Conservation (phyloP, 2,113 vertebrate genomes). For the Vimba vimba region DNA sequence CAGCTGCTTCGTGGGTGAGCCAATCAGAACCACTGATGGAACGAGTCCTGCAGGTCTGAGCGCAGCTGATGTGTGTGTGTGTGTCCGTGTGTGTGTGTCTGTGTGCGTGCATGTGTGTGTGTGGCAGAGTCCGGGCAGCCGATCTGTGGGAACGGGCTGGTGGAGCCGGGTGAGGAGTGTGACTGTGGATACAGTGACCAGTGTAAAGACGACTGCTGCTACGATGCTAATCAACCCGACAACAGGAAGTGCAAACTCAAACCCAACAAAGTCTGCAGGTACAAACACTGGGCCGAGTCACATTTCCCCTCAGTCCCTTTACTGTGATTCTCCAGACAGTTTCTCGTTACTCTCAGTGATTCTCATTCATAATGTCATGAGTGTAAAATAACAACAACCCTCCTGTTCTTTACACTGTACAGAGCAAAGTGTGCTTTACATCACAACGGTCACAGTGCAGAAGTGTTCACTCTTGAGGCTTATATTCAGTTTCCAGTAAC, state of each 20-base stretch:
- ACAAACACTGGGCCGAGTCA: slow-evolving; percentile 4
- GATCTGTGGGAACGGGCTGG: slow-evolving; percentile 96
- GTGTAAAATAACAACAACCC: no score
- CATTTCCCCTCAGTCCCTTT: no score
- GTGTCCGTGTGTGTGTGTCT: neutral
- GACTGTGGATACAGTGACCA: slow-evolving; percentile 99
- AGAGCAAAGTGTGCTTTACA: no score
- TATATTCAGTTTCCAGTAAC: no score
- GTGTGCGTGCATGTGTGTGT: slow-evolving; percentile 7
- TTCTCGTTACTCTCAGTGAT: no score
- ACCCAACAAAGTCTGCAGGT: slow-evolving; percentile 92
- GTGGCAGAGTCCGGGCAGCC: slow-evolving; percentile 92
- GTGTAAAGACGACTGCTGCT: slow-evolving; percentile 94
- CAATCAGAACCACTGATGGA: neutral
- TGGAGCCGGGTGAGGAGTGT: slow-evolving; percentile 94
- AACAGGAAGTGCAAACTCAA: slow-evolving; percentile 92
- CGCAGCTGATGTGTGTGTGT: neutral
- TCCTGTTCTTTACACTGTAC: no score
- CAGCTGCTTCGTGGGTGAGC: slow-evolving; percentile 97
- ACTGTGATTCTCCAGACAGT: no score
- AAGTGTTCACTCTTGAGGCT: no score
- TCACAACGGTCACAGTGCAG: no score
- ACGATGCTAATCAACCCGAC: slow-evolving; percentile 90
- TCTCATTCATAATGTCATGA: no score
- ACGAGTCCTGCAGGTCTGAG: neutral